Percentiles rank a stretch among this genome's conserved stretches.
phyloP scores from a whole-genome alignment of 2,888 invertebrate genomes.

The Plusia festucae region DNA sequence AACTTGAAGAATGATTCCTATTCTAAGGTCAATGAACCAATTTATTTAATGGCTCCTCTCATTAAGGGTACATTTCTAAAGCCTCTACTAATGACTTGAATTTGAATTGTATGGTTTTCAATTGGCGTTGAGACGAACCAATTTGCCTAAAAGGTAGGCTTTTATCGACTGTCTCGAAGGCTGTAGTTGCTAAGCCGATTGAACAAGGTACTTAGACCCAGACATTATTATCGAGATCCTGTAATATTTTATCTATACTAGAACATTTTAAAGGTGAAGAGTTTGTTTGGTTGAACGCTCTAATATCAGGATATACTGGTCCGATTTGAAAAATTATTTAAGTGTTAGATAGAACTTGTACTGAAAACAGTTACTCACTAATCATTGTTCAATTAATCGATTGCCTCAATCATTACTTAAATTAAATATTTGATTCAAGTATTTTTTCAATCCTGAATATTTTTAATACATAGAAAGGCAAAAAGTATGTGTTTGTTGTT shows the following conservation, averaged over 20 bases:
- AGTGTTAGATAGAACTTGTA: neutral
- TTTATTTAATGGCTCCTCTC: neutral
- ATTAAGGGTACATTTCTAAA: neutral
- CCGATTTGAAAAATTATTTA: too few species aligned
- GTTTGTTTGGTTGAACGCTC: too few species aligned
- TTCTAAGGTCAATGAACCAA: constrained; percentile 15
- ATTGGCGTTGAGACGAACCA: neutral
- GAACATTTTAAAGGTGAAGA: too few species aligned
- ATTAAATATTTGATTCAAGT: too few species aligned
- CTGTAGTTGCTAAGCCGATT: neutral
- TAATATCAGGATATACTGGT: too few species aligned
- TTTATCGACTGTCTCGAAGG: constrained; percentile 1
- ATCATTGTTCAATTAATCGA: neutral
- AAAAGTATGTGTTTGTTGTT: too few species aligned
- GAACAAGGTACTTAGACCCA: neutral
- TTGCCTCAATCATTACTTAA: too few species aligned
- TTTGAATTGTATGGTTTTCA: neutral
- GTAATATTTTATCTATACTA: too few species aligned
- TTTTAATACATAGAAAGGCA: too few species aligned
- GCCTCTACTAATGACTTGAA: neutral
- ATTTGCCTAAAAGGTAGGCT: neutral
- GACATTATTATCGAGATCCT: neutral
- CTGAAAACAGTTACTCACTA: too few species aligned
- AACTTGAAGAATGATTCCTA: neutral
- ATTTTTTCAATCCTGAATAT: too few species aligned